Conservation (phyloP, 2,888 invertebrate genomes). For the Calameuta pallipes region DNA sequence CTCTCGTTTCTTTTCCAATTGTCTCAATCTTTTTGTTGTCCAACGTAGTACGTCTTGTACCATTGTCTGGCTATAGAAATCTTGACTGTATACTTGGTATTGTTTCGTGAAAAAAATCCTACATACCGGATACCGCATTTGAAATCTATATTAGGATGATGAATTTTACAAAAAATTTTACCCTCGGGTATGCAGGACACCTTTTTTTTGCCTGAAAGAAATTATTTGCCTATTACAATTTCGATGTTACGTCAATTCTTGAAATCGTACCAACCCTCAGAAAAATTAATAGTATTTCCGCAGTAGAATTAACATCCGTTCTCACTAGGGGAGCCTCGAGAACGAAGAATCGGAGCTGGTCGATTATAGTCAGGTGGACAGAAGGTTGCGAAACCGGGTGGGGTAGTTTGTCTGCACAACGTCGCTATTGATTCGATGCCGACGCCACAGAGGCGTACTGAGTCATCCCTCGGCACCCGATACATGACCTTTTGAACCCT, state of each 20-base stretch:
- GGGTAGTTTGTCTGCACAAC: background rate
- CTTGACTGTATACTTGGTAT: background rate
- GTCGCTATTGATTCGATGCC: conserved; percentile 5
- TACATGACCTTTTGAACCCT: background rate
- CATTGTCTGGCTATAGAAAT: background rate
- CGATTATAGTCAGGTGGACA: background rate
- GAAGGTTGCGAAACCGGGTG: background rate
- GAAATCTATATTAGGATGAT: background rate
- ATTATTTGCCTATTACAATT: background rate
- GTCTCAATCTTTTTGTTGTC: background rate
- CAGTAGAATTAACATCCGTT: background rate
- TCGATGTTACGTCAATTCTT: background rate
- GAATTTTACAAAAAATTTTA: background rate
- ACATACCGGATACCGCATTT: background rate
- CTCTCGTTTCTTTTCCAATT: background rate
- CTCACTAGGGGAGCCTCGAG: background rate
- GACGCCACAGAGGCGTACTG: background rate
- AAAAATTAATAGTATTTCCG: background rate
- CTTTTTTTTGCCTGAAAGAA: background rate
- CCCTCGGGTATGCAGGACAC: background rate
- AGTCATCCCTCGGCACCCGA: conserved; percentile 1
- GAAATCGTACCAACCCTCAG: background rate
- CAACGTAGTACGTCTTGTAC: background rate
- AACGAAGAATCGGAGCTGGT: background rate
- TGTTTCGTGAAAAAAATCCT: background rate